These are phyloP conservation scores for Paratilapia polleni DNA, from an alignment of 2,113 vertebrate genomes.

Conservation along the genomic window DNA sequence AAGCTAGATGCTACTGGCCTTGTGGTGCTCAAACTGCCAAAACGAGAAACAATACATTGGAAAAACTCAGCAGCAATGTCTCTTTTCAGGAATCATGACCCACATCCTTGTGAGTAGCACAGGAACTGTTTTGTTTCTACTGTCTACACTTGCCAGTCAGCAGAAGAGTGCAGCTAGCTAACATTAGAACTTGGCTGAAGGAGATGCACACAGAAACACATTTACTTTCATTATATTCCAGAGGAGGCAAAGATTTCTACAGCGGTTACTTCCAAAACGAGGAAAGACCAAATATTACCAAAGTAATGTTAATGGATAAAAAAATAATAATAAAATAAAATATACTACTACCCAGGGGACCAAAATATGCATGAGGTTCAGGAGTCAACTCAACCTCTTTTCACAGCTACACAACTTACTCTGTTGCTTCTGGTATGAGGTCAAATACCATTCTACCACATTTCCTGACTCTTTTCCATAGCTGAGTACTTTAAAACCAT, in stretches of 20 bases:
- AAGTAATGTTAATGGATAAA: no score
- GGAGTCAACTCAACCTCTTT: background rate
- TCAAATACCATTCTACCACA: conserved; percentile 40
- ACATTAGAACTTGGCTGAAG: background rate
- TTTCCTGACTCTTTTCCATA: conserved; percentile 15
- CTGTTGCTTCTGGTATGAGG: conserved; percentile 33
- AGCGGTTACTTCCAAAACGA: no score
- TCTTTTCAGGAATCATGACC: background rate
- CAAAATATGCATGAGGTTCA: conserved; percentile 1
- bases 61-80: no score
- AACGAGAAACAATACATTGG: no score
- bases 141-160: background rate
- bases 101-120: no score
- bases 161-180: background rate
- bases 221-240: no score
- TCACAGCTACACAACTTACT: background rate
- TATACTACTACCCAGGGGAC: background rate
- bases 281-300: no score
- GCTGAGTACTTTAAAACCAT: conserved; percentile 39
- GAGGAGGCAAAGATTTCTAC: no score
- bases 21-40: background rate
- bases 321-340: background rate
- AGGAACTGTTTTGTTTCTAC: background rate
- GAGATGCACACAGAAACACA: background rate
- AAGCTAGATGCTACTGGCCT: background rate